Conservation (phyloP, 2,888 invertebrate genomes). For the Lumbricus terrestris region DNA sequence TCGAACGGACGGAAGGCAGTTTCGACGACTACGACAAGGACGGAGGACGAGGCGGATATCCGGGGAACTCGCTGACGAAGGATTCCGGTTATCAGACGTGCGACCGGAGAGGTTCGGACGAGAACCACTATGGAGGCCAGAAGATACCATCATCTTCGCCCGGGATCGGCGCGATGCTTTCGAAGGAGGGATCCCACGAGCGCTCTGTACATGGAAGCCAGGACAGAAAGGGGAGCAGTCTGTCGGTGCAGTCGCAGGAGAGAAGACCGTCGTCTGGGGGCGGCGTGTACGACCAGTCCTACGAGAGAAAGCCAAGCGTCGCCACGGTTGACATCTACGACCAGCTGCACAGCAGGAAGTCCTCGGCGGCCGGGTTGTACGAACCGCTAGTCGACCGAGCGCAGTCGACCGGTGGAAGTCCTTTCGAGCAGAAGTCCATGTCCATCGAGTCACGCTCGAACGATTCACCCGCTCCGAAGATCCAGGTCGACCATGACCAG, state of each 20-base stretch:
- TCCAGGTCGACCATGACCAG: background rate
- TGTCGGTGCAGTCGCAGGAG: conserved; percentile 5
- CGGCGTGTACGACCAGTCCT: background rate
- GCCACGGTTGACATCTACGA: background rate
- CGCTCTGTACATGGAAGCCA: background rate
- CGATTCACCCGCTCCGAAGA: background rate
- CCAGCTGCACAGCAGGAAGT: conserved; percentile 13
- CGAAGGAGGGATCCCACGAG: background rate
- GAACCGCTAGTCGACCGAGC: background rate
- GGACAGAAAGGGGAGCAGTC: background rate
- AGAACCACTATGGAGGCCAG: background rate
- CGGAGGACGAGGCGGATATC: background rate
- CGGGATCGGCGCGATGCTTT: background rate
- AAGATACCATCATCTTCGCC: background rate
- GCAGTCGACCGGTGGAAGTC: background rate
- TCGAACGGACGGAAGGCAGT: conserved; percentile 12
- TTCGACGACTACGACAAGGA: conserved; percentile 23
- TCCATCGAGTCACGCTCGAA: background rate
- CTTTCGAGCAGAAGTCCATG: background rate
- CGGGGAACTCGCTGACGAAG: conserved; percentile 22
- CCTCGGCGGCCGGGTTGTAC: background rate
- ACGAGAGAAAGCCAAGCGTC: background rate
- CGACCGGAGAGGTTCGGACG: conserved; percentile 25
- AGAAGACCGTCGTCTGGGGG: background rate
- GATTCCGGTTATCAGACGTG: conserved; percentile 33